phyloP scores from a whole-genome alignment of 2,888 invertebrate species.

The Drosophila mercatorum region DNA sequence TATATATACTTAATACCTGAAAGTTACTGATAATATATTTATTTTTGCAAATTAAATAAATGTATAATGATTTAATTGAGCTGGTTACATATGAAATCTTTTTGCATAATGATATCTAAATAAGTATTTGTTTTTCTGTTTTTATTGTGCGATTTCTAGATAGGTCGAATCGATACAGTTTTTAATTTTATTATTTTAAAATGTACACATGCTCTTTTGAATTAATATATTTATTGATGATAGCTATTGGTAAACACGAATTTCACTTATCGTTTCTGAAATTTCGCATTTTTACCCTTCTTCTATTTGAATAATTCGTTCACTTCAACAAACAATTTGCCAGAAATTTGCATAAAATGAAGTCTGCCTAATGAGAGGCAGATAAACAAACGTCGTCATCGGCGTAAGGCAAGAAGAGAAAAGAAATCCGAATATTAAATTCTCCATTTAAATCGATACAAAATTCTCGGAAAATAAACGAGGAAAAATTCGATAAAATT shows the following conservation, averaged over 20 bases:
- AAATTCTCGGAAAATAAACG: neutral
- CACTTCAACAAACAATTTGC: neutral
- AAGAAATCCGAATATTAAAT: conserved; percentile 27
- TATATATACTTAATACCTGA: too few species aligned
- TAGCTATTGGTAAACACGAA: neutral
- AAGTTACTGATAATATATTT: too few species aligned
- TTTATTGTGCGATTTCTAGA: neutral
- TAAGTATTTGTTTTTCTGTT: neutral
- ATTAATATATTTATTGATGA: too few species aligned
- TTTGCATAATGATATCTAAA: neutral
- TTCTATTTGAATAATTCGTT: conserved; percentile 1
- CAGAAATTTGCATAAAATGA: neutral
- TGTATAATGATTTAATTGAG: neutral
- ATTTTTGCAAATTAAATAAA: neutral
- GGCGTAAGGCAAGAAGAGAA: conserved; percentile 1
- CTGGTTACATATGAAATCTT: neutral
- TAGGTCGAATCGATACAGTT: neutral
- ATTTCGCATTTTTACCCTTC: neutral
- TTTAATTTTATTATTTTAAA: neutral
- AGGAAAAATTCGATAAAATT: neutral
- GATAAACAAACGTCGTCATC: conserved; percentile 6
- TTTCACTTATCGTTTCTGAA: neutral
- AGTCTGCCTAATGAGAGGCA: neutral
- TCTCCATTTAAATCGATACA: conserved; percentile 39
- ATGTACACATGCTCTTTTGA: neutral